Conservation (phyloP, 2,113 vertebrate genomes). For the Oryzias celebensis region DNA sequence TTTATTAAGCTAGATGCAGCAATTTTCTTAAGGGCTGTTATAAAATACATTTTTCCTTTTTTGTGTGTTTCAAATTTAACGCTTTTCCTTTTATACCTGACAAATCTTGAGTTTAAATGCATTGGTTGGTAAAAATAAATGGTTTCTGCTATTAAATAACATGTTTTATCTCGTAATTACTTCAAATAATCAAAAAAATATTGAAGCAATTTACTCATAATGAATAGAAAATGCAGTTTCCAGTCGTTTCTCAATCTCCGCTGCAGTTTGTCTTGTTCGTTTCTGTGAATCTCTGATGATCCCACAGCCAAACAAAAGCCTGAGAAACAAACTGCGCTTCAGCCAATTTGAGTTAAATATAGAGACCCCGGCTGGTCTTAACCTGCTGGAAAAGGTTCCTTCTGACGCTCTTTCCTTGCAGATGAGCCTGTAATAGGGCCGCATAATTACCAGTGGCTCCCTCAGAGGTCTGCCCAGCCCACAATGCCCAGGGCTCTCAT, state of each 20-base stretch:
- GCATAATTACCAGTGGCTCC: conserved; percentile 70
- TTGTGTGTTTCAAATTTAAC: no score
- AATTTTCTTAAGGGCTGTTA: no score
- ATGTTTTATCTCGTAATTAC: no score
- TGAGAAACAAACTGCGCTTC: conserved; percentile 40
- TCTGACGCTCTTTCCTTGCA: conserved; percentile 37
- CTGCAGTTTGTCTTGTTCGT: background rate
- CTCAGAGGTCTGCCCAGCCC: conserved; percentile 52
- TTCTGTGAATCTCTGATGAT: background rate
- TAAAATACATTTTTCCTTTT: no score
- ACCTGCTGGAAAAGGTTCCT: conserved; percentile 44
- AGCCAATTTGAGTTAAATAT: conserved; percentile 39
- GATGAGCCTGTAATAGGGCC: conserved; percentile 67
- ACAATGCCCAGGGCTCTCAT: conserved; percentile 68
- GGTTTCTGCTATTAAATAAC: no score
- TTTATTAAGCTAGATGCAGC: no score
- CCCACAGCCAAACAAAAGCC: conserved; percentile 18
- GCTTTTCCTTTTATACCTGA: no score
- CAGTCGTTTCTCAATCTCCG: background rate
- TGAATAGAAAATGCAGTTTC: background rate
- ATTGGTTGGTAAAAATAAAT: no score
- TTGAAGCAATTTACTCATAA: background rate
- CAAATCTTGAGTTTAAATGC: no score
- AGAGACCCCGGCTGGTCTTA: conserved; percentile 41
- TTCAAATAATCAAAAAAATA: no score